Base-by-base conservation (phyloP, 2,888 invertebrate genomes). In the Timandra comae region DNA sequence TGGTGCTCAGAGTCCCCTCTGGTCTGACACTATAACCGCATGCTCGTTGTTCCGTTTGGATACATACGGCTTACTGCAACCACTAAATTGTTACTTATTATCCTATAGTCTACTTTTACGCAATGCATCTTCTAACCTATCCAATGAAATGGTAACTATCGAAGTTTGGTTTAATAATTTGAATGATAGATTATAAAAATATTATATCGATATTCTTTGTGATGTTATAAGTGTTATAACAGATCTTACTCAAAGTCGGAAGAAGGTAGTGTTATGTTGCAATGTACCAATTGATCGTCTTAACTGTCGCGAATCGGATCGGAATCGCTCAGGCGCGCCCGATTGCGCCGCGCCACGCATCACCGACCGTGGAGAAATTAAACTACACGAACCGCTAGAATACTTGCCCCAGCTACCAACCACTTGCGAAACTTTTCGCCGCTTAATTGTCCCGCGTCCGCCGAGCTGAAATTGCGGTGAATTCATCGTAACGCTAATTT, bases 341-440 rank as follows among this genome's bases (percentile, higher is more conserved):
- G 82, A 82, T 82, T 82, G 81, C 80, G 63, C 72, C 57, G 79
- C 64, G 79, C 64, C 56, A 78, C 76, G 82, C 82, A 69, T 69
- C 76, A 69, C 49, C 65, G 73, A 50, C 46, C 63, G 56, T 70
- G 68, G 80, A 82, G 82, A 85, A 84, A 85, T 81, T 81, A 65
- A 76, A 76, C 74, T 77, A 61, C 67, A 64, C 64, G 62, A 54
- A 67, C 74, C 72, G 73, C 71, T 76, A 67, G 71, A 69, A 66
- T 63, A 66, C 62, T 54, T 56, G 56, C 61, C 56, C 37, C 54
- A 52, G 50, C 54, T 59, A 50, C 58, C 55, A 72, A 67, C 66
- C 56, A 61, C 72, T 85, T 82, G 71, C 77, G 66, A 82, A 82
- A 84, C 73, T 82, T 77, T 53, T 63, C 57, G 58, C 61, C 48